phyloP scores from a whole-genome alignment of 2,888 invertebrate species.

The Agriopis marginaria region DNA sequence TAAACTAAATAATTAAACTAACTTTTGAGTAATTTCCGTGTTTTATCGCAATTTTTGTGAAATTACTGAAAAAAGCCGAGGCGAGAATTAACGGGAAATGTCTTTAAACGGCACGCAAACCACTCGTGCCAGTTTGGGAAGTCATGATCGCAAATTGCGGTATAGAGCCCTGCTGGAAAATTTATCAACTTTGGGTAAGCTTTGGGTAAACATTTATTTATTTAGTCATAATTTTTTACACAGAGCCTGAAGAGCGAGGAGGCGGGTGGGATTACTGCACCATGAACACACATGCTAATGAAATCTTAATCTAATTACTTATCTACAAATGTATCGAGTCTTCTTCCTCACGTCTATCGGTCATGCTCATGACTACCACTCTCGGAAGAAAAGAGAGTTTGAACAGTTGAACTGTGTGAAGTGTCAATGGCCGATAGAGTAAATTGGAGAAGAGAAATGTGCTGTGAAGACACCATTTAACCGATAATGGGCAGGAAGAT shows the following conservation, averaged over 20 bases:
- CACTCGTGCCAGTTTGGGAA: constrained; percentile 54
- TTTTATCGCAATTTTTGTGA: neutral
- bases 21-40: neutral
- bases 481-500: too few relatives aligned
- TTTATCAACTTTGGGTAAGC: constrained; percentile 64
- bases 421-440: too few relatives aligned
- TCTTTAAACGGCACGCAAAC: constrained; percentile 48
- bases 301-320: too few relatives aligned
- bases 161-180: constrained; percentile 65
- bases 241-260: neutral
- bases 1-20: neutral
- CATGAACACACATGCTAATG: too few relatives aligned
- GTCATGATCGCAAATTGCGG: constrained; percentile 65
- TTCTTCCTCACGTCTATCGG: too few relatives aligned
- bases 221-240: neutral
- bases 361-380: too few relatives aligned
- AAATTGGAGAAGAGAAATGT: too few relatives aligned
- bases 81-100: constrained; percentile 21
- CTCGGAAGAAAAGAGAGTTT: too few relatives aligned
- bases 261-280: neutral
- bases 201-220: constrained; percentile 22
- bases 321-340: too few relatives aligned
- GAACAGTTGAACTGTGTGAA: too few relatives aligned
- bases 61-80: neutral
- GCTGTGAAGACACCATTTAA: too few relatives aligned